A percentile compares a stretch with the other conserved stretches of the same genome.
phyloP scores from a whole-genome alignment of 2,113 vertebrate species.

The zebrafish (Danio rerio) region DNA sequence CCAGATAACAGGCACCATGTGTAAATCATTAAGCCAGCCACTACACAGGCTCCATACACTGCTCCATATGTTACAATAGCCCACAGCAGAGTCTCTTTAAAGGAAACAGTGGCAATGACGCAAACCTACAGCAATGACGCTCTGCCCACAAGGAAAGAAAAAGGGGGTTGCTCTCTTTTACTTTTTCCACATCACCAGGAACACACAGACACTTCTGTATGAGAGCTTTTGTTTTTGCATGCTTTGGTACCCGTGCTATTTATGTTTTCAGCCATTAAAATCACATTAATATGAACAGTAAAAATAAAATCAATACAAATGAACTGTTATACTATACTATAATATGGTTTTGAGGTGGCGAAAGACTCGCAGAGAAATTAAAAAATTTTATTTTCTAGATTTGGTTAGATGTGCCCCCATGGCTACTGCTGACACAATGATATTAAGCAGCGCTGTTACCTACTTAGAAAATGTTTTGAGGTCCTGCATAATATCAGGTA shows the following conservation, averaged over 20 bases:
- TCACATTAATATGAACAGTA: neutral
- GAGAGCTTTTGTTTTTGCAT: conserved; percentile 41
- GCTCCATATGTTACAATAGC: conserved; percentile 22
- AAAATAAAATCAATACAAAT: neutral
- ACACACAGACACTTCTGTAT: conserved; percentile 24
- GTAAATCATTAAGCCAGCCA: conserved; percentile 60
- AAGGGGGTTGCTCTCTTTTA: conserved; percentile 30
- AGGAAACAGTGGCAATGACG: conserved; percentile 49
- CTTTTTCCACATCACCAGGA: conserved; percentile 55
- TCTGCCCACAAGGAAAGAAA: conserved; percentile 19
- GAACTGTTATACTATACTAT: too few species aligned
- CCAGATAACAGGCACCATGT: conserved; percentile 59
- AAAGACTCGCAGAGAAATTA: too few species aligned
- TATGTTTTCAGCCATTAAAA: neutral
- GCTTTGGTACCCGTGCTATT: conserved; percentile 5
- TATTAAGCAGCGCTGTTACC: too few species aligned
- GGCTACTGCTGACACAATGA: too few species aligned
- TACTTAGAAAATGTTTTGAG: too few species aligned
- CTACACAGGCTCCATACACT: conserved; percentile 13
- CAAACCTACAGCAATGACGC: conserved; percentile 12
- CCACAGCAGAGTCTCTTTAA: conserved; percentile 32
- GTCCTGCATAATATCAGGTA: too few species aligned
- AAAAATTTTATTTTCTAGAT: too few species aligned
- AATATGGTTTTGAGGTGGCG: too few species aligned
- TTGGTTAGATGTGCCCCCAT: too few species aligned